These are phyloP conservation scores for Danio jaintianensis DNA, from an alignment of 2,797 vertebrate genomes.

Conservation along the genomic window DNA sequence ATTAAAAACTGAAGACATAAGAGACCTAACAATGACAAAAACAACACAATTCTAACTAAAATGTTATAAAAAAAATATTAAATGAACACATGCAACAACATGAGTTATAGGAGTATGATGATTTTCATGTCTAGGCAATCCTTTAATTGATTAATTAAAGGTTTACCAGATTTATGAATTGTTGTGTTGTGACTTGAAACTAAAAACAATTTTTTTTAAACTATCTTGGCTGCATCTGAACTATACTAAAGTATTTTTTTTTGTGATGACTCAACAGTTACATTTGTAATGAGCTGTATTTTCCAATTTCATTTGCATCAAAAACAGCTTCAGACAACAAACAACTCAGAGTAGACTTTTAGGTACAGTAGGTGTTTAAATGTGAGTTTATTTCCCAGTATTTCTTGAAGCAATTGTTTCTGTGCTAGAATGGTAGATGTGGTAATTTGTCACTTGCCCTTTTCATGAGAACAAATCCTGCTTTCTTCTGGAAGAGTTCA, in stretches of 20 bases:
- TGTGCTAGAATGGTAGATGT: background rate
- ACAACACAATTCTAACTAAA: too few relatives aligned
- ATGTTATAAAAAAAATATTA: too few relatives aligned
- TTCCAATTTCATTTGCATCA: background rate
- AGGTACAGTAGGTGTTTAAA: background rate
- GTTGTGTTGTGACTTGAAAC: too few relatives aligned
- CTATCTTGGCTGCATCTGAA: background rate
- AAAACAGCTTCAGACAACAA: background rate
- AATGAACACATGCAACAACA: too few relatives aligned
- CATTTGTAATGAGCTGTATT: background rate
- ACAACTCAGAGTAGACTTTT: background rate
- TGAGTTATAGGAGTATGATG: too few relatives aligned
- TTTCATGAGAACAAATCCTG: conserved; percentile 29
- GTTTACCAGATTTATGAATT: too few relatives aligned
- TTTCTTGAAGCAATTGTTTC: background rate
- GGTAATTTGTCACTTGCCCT: conserved; percentile 37
- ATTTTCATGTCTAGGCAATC: too few relatives aligned
- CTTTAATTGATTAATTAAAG: too few relatives aligned
- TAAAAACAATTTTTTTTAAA: too few relatives aligned
- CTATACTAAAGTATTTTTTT: background rate
- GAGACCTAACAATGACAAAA: too few relatives aligned
- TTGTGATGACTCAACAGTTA: background rate
- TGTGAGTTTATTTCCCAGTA: background rate
- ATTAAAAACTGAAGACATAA: too few relatives aligned
- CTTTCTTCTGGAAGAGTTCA: conserved; percentile 20